phyloP scores from a whole-genome alignment of 2,797 vertebrate genomes.

The Chloroceryle inda region DNA sequence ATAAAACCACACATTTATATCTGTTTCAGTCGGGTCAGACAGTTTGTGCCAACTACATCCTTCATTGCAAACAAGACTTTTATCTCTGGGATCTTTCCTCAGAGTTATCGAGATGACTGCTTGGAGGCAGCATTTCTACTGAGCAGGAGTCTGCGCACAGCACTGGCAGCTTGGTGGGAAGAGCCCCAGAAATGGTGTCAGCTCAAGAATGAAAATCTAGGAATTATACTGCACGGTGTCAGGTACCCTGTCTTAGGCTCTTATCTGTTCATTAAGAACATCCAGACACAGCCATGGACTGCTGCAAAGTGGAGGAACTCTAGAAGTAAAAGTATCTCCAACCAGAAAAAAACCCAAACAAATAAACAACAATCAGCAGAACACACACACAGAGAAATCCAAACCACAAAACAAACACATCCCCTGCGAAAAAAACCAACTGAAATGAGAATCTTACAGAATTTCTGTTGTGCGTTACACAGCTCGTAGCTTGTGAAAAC shows the following conservation, averaged over 20 bases:
- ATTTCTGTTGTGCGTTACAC: neutral
- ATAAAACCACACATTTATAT: neutral
- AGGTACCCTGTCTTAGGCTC: neutral
- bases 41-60: neutral
- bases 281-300: neutral
- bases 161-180: neutral
- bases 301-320: neutral
- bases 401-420: no score
- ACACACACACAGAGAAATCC: no score
- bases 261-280: neutral
- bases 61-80: neutral
- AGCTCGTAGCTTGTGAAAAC: neutral
- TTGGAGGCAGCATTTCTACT: neutral
- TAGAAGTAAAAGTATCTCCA: neutral
- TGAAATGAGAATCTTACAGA: neutral
- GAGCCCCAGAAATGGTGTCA: fast-evolving
- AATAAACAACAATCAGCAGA: no score
- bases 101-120: neutral
- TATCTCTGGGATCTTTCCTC: neutral
- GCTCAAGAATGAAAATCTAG: neutral
- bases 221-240: neutral
- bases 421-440: no score
- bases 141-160: neutral
- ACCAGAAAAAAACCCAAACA: neutral
- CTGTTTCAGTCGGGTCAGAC: neutral